Conservation (phyloP, 2,113 vertebrate genomes). For the Aplodontia rufa region DNA sequence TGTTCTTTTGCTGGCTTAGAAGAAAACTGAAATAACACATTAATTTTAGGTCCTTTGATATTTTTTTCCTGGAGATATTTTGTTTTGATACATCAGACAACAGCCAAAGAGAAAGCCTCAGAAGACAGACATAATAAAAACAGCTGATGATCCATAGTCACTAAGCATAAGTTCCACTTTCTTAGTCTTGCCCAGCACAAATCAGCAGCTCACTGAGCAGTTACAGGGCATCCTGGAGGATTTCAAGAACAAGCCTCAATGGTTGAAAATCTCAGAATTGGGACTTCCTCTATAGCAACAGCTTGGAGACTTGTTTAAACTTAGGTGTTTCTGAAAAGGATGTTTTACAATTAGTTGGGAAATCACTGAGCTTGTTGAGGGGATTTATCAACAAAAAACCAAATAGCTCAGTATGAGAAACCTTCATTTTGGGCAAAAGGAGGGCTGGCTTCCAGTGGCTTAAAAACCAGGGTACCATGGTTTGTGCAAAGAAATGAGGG, state of each 20-base stretch:
- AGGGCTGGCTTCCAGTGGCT: neutral
- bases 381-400: neutral
- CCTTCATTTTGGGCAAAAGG: neutral
- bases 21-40: slow-evolving; percentile 82
- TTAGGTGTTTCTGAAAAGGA: neutral
- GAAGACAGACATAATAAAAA: slow-evolving; percentile 75
- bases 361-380: neutral
- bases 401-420: neutral
- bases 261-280: neutral
- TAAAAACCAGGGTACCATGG: neutral
- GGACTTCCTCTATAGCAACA: neutral
- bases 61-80: slow-evolving; percentile 80
- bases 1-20: slow-evolving; percentile 78
- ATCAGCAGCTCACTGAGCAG: neutral
- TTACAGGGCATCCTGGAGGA: neutral
- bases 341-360: neutral
- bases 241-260: neutral
- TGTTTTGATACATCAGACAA: slow-evolving; percentile 77
- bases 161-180: slow-evolving; percentile 36
- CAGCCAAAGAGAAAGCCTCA: slow-evolving; percentile 71
- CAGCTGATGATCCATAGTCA: slow-evolving; percentile 47
- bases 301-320: neutral
- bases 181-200: neutral
- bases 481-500: neutral
- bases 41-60: slow-evolving; percentile 73